phyloP scores from a whole-genome alignment of 2,797 vertebrate species.

The Nothura maculosa region DNA sequence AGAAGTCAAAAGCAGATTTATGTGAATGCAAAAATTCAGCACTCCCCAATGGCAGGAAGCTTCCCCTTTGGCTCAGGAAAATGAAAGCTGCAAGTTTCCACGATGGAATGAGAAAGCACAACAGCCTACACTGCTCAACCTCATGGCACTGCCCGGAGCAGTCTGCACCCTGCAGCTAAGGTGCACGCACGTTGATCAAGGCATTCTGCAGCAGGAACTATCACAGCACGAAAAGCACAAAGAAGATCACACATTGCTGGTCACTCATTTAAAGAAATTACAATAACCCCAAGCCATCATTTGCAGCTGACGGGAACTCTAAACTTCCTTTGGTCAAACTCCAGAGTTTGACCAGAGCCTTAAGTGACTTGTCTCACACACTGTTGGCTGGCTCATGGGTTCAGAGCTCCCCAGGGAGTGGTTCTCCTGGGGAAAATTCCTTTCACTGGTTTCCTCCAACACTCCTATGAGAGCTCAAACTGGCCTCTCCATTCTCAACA shows the following conservation, averaged over 20 bases:
- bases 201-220: neutral
- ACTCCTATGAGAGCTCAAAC: neutral
- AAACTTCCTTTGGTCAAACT: neutral
- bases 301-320: neutral
- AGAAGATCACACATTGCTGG: neutral
- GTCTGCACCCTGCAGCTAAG: neutral
- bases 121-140: neutral
- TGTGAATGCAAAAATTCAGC: neutral
- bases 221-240: neutral
- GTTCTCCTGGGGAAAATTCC: too few relatives aligned
- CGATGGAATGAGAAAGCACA: neutral
- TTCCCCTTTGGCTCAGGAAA: neutral
- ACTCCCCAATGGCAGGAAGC: neutral
- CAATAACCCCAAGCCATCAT: neutral
- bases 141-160: fast-evolving
- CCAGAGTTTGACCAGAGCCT: neutral
- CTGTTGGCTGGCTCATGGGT: neutral
- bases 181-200: neutral
- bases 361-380: neutral
- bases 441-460: neutral
- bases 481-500: neutral
- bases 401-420: too few relatives aligned
- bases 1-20: neutral
- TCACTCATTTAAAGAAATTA: neutral
- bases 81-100: neutral